Base-by-base conservation (phyloP, 1,140 invertebrate species). In the Lordiphosa clarofinis region DNA sequence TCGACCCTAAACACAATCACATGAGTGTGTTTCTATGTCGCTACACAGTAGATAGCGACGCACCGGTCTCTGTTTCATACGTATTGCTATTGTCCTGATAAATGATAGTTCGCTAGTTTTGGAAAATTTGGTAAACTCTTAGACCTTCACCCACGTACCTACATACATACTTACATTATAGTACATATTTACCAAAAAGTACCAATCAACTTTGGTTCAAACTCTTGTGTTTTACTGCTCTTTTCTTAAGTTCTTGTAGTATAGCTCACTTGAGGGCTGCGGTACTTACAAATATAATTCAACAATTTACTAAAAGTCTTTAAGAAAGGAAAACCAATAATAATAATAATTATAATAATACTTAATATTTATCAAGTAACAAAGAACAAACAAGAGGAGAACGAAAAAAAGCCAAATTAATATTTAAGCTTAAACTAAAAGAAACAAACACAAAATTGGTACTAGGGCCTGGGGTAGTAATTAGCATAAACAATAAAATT, bases 391-490 rank as follows among this genome's bases (percentile, higher is more conserved):
- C 37, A 49, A 70, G 70, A 70, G 61, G 61, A 57, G 43, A 53
- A 49, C 39, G 52, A 65, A 38, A 46, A 42, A 82, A 82, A 84
- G 78, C 78, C 78, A 84, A 84, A 84, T 84, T 84, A 84, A 78
- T 67, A 64, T 63, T 48, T 82, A 82, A 82, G 78, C 53, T 19
- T 61, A 73, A 44, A 66, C 73, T 61, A 61, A 53, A 62, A 44
- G 36, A 56, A 39, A 4, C 36, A 46, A 47, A 56, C 33, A 33
- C 40, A 60, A 58, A 67, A 62, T 40, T 82, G 76, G 75, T 75
- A 81, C 75, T 82, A 82, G 75, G 75, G 75, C 61, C 58, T 82
- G 75, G 75, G 75, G 75, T 81, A 81, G 75, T 24, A 68, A 81
- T 61, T 75, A 81, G 65, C 33, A 63, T 53, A 42, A 54, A 54